These are phyloP conservation scores for Hemibagrus wyckioides DNA, from an alignment of 2,113 vertebrate genomes.

Conservation along the genomic window DNA sequence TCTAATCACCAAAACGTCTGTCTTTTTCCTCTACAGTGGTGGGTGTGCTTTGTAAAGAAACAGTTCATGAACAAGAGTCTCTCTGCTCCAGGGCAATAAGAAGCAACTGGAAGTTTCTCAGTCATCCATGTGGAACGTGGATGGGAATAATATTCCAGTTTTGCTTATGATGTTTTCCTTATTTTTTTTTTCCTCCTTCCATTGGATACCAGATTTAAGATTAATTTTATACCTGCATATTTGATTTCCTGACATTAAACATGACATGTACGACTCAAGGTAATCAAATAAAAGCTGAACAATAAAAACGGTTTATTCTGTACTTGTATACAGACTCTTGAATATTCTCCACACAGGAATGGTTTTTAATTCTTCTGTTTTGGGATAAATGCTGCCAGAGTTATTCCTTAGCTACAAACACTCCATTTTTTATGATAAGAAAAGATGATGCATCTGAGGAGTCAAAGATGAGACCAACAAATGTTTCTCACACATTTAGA, in stretches of 20 bases:
- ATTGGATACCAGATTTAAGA: slow-evolving; percentile 37
- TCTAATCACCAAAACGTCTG: neutral
- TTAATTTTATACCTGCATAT: slow-evolving; percentile 67
- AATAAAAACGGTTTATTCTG: neutral
- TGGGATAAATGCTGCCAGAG: neutral
- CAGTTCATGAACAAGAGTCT: slow-evolving; percentile 99
- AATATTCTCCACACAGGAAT: neutral
- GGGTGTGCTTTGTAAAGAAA: slow-evolving; percentile 98
- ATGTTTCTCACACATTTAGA: neutral
- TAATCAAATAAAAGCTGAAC: slow-evolving; percentile 50
- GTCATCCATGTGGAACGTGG: slow-evolving; percentile 50
- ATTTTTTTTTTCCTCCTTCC: slow-evolving; percentile 31
- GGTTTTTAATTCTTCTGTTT: neutral
- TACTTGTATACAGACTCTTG: neutral
- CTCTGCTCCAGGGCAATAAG: slow-evolving; percentile 92
- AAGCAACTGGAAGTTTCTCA: neutral
- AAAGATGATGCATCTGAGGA: neutral
- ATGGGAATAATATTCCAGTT: slow-evolving; percentile 31
- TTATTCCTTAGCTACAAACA: neutral
- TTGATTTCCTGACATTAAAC: slow-evolving; percentile 35
- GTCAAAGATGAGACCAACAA: neutral
- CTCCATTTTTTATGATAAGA: neutral
- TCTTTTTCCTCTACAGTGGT: slow-evolving; percentile 79
- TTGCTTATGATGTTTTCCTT: slow-evolving; percentile 19
- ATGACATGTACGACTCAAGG: neutral